Evolutionary conservation across 53 echinoderm and acorn worm genomes (phyloP).

Genomic region (Astropecten irregularis): DNA sequence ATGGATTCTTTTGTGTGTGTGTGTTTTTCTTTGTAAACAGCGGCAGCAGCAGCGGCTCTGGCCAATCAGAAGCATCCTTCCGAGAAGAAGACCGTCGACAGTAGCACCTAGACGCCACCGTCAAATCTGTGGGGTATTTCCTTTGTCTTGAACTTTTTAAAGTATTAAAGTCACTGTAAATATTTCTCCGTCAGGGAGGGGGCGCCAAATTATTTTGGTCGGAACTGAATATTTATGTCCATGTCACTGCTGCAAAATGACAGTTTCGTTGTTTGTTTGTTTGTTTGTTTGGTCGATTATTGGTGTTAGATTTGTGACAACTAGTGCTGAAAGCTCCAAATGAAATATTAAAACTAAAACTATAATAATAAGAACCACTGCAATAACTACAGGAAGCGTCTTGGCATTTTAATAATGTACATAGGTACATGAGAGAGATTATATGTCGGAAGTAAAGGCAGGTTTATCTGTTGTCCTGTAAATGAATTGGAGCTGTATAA

Average conservation of each 20-base stretch:
- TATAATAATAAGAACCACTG: neutral
- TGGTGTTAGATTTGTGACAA: no score
- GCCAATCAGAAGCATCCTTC: slow-evolving; percentile 11
- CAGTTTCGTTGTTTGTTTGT: no score
- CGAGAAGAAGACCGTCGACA: slow-evolving; percentile 7
- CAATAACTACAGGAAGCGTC: neutral
- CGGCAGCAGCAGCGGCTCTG: slow-evolving; percentile 50
- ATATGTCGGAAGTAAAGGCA: no score
- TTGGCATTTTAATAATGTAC: neutral
- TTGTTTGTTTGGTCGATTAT: no score
- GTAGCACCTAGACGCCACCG: slow-evolving; percentile 13
- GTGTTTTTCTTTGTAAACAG: slow-evolving; percentile 14
- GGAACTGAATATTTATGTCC: neutral
- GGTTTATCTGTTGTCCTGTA: no score
- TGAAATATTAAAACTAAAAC: no score
- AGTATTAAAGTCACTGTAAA: neutral
- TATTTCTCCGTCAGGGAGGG: neutral
- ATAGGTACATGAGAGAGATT: no score
- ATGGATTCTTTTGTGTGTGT: neutral
- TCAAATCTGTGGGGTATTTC: no score
- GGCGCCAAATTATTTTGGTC: neutral
- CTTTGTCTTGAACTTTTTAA: neutral
- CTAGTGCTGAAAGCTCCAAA: neutral
- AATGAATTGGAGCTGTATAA: no score
- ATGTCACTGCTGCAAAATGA: no score